Percentiles rank a stretch among this genome's conserved stretches.
Conservation (phyloP, 2,797 vertebrate genomes). For the Onychomys torridus region DNA sequence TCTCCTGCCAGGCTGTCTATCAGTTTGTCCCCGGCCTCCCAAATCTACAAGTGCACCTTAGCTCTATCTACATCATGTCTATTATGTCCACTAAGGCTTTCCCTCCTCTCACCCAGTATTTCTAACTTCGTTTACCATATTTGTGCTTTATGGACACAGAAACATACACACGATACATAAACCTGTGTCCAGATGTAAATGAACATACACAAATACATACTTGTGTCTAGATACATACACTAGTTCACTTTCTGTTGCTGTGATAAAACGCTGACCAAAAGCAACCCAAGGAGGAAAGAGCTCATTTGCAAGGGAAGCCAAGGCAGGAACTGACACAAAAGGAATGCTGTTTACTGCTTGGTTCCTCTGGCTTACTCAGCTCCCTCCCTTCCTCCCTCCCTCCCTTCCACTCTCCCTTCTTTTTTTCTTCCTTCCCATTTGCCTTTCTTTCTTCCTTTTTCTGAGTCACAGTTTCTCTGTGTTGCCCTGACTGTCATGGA, state of each 20-base stretch:
- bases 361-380: not conserved
- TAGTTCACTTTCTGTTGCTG: not conserved
- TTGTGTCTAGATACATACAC: not conserved
- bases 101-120: not conserved
- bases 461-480: not conserved
- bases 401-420: too few species aligned
- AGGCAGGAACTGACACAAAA: not conserved
- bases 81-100: not conserved
- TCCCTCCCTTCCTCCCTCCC: not conserved
- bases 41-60: not conserved
- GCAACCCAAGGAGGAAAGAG: not conserved
- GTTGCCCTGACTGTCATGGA: not conserved
- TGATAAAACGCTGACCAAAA: not conserved
- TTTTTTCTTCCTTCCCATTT: too few species aligned
- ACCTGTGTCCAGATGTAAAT: not conserved
- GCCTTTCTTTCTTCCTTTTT: not conserved
- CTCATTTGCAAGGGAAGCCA: not conserved
- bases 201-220: not conserved
- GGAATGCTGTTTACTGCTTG: not conserved
- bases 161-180: not conserved
- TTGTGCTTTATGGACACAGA: not conserved
- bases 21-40: not conserved
- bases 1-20: not conserved
- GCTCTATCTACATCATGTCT: not conserved
- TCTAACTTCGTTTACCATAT: slow-evolving; percentile 26